Evolutionary conservation across 2,888 invertebrate genomes (phyloP), one percentile per base, ranked within the genome.

Genomic region (Electrophaes corylata): DNA sequence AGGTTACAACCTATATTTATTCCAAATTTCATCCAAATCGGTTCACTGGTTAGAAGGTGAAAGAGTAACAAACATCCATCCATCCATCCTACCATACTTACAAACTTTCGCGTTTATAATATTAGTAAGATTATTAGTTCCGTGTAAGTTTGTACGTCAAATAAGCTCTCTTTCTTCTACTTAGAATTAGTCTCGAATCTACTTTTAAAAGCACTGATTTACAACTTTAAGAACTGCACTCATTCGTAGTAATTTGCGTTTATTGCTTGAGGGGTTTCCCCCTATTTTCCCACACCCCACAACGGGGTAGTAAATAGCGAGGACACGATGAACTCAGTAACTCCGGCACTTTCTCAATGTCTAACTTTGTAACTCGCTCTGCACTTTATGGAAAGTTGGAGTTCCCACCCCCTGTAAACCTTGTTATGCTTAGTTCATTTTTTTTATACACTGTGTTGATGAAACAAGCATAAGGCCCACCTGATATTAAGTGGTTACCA

Each of bases 211-310:
- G 35, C 14, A 5, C 48, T 49, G 47, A 48, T 52, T 48, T 52
- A 48, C 47, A 41, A 18, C 40, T 31, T 12, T 31, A 52, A 52
- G 35, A 48, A 48, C 12, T 43, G 49, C 53, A 41, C 35, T 43
- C 52, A 45, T 58, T 59, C 45, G 44, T 50, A 54, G 46, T 54
- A 54, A 59, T 59, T 50, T 59, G 41, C 58, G 46, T 59, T 35
- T 45, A 31, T 35, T 45, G 31, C 49, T 26, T 10, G 26, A n/a
- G 18, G 26, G 39, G 20, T 19, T 12, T 6, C 4, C 4, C 39
- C 39, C 39, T 0, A 2, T 20, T 26, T 10, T 26, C 16, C 41
- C 41, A 1, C 19, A 3, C 23, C 29, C 35, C 46, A 12, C n/a
- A 40, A n/a, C 5, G 33, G 6, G 39, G 23, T 14, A 40, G 40